Base-by-base conservation (phyloP, 2,888 invertebrate species). In the Eubasilissa splendida region DNA sequence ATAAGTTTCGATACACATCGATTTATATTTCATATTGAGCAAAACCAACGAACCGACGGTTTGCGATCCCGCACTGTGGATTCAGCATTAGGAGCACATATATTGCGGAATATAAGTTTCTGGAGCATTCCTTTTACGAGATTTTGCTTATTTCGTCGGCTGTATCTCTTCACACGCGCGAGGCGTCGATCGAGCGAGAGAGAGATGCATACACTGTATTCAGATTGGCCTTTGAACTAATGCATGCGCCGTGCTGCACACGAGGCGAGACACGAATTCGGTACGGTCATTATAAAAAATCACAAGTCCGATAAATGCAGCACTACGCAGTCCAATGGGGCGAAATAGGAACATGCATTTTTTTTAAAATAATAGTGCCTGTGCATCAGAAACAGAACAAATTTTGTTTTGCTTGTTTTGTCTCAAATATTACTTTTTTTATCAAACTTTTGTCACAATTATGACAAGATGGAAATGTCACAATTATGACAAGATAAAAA, bases 221-320 rank as follows among this genome's bases (percentile, higher is more conserved):
- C 60, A 52, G 52, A 10, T 42, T 58, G 31, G 80, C 52, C 63
- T 80, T 80, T 76, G 76, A 80, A 80, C 76, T 76, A 71, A 73
- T 76, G 80, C 80, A 80, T 54, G 60, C 70, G 10, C 11, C 70
- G 31, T 14, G 31, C 52, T 50, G 59, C 66, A 63, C 75, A 65
- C 56, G 31, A 73, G 71, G 42, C 42, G 42, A 42, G 42, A 42
- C 42, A 7, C 42, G 42, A 50, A 60, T 60, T 75, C 50, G 60
- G 60, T 60, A 60, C 60, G 60, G 50, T 75, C 75, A 60, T 75
- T 75, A 75, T 75, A 75, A 75, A 60, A 42, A 73, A 60, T 59
- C 60, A 52, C 75, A 11, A 75, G 59, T 75, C 60, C 75, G 33
- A 59, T 42, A 14, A 31, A 42, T 42, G 7, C 42, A 42, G 4